These are phyloP conservation scores for Philotrypesis tridentata DNA, from an alignment of 1,140 invertebrate genomes.

Conservation along the genomic window DNA sequence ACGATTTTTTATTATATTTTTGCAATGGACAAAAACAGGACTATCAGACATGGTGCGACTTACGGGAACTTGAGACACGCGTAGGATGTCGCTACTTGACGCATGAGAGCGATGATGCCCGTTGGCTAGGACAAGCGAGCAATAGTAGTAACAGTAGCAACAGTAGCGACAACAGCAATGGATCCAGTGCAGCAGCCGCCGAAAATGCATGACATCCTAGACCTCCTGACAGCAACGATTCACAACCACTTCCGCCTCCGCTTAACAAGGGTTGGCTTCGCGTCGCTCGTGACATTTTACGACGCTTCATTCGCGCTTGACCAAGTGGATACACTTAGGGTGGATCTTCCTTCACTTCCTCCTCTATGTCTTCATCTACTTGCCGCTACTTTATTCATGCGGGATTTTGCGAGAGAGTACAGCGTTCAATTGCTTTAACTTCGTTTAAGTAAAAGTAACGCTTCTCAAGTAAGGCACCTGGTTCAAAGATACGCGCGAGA, in stretches of 20 bases:
- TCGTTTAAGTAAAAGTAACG: background rate
- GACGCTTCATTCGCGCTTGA: conserved; percentile 70
- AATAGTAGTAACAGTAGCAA: background rate
- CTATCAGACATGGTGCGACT: conserved; percentile 96
- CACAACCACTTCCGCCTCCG: conserved; percentile 48
- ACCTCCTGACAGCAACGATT: background rate
- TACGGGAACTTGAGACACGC: conserved; percentile 89
- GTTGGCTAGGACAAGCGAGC: conserved; percentile 79
- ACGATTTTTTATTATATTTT: conserved; percentile 48
- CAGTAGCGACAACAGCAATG: background rate
- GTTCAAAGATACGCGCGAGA: background rate
- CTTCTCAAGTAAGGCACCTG: background rate
- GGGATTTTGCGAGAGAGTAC: background rate
- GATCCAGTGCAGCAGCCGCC: background rate
- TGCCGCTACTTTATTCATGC: background rate
- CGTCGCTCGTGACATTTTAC: conserved; percentile 65
- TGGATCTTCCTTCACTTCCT: background rate
- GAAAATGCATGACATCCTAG: background rate
- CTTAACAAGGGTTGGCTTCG: conserved; percentile 68
- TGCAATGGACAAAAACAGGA: conserved; percentile 79
- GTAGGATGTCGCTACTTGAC: conserved; percentile 92
- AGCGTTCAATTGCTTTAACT: background rate
- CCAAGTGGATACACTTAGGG: conserved; percentile 22
- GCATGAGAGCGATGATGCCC: conserved; percentile 95
- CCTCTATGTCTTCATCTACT: background rate